Conservation (phyloP, 2,113 vertebrate species). For the Lophura nycthemera region DNA sequence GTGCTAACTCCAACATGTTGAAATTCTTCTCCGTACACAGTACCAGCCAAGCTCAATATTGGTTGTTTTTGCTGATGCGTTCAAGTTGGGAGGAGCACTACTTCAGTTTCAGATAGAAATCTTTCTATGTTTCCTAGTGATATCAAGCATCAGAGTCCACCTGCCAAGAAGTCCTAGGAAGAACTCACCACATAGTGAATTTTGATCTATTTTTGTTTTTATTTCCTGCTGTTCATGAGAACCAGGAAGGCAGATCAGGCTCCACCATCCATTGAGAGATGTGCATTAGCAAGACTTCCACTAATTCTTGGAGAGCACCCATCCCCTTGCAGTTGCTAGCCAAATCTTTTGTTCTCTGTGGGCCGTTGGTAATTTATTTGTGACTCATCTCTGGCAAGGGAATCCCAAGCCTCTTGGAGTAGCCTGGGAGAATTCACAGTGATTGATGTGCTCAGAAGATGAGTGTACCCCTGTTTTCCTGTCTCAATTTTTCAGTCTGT, state of each 20-base stretch:
- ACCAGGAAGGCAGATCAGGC: slow-evolving; percentile 29
- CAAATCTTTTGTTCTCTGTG: slow-evolving; percentile 41
- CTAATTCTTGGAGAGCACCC: slow-evolving; percentile 48
- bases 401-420: slow-evolving; percentile 34
- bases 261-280: background rate
- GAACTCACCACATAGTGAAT: slow-evolving; percentile 34
- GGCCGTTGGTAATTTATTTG: slow-evolving; percentile 36
- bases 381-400: slow-evolving; percentile 53
- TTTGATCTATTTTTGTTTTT: slow-evolving; percentile 58
- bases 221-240: slow-evolving; percentile 59
- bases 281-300: slow-evolving; percentile 29
- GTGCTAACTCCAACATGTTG: background rate
- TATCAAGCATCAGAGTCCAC: slow-evolving; percentile 33
- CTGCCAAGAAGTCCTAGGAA: slow-evolving; percentile 47
- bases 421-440: slow-evolving; percentile 46
- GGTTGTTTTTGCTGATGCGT: background rate
- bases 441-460: slow-evolving; percentile 23
- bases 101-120: slow-evolving; percentile 23
- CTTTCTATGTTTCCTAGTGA: background rate
- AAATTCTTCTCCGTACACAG: background rate
- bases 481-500: slow-evolving; percentile 21
- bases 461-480: slow-evolving; percentile 15
- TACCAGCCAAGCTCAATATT: background rate
- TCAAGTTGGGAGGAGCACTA: background rate
- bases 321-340: slow-evolving; percentile 21